A percentile compares a stretch with the other conserved stretches of the same genome.
Evolutionary conservation across 2,888 invertebrate species (phyloP).

Genomic region (Capitulum mitella): DNA sequence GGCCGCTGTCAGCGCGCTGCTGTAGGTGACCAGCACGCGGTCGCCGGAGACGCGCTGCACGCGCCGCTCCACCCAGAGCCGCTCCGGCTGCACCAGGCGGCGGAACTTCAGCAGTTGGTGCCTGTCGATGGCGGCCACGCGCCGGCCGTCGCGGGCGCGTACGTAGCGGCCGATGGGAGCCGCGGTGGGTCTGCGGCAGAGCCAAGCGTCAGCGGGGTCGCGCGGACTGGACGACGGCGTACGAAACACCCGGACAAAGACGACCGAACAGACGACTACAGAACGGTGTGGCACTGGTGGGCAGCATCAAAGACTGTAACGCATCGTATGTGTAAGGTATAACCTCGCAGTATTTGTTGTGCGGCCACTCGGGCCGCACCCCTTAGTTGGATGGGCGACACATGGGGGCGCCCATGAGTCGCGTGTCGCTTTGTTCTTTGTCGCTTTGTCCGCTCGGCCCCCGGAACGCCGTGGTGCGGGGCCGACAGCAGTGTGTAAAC

Average conservation of each 20-base stretch:
- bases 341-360: no score
- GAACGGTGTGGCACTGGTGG: neutral
- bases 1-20: constrained; percentile 2
- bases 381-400: no score
- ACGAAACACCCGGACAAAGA: no score
- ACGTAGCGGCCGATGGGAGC: neutral
- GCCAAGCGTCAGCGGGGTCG: neutral
- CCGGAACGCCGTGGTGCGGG: no score
- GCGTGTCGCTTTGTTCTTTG: no score
- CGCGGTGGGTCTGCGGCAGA: neutral
- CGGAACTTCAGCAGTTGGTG: neutral
- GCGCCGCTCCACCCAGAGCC: neutral
- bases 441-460: no score
- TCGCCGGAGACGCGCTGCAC: neutral
- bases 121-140: neutral
- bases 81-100: neutral
- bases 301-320: neutral
- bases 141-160: neutral
- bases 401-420: no score
- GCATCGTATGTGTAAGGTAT: no score
- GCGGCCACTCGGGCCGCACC: no score
- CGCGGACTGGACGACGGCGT: no score
- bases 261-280: neutral
- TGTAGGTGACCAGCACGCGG: neutral
- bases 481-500: no score